Conservation (phyloP, 1,140 invertebrate species). For the Zaprionus ornatus region DNA sequence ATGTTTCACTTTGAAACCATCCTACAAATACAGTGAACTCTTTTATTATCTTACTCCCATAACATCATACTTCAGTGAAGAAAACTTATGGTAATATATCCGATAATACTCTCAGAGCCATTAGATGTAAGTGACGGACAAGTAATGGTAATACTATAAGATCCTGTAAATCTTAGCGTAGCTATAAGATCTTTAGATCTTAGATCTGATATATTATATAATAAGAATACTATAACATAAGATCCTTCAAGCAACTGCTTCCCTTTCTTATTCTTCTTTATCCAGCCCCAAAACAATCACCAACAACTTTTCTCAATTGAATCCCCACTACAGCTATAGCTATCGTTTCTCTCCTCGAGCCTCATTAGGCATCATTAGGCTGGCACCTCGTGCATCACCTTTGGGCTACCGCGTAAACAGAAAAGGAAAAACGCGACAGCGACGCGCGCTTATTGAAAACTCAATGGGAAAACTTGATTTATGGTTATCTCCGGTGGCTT, state of each 20-base stretch:
- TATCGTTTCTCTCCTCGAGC: conserved; percentile 25
- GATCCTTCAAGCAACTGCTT: not conserved
- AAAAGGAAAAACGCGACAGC: conserved; percentile 16
- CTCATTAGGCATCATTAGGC: conserved; percentile 34
- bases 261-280: not conserved
- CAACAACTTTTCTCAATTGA: not conserved
- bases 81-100: too few relatives aligned
- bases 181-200: too few relatives aligned
- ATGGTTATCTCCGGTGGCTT: conserved; percentile 23
- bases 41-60: too few relatives aligned
- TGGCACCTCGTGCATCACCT: conserved; percentile 24
- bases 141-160: too few relatives aligned
- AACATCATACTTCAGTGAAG: too few relatives aligned
- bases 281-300: not conserved
- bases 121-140: too few relatives aligned
- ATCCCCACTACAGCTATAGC: not conserved
- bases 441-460: conserved; percentile 20
- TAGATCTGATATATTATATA: too few relatives aligned
- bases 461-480: conserved; percentile 70
- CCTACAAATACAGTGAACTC: too few relatives aligned
- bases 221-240: too few relatives aligned
- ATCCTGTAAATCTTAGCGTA: too few relatives aligned
- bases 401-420: conserved; percentile 22
- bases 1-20: too few relatives aligned
- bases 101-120: too few relatives aligned